Evolutionary conservation across 1,140 invertebrate species (phyloP).

Genomic region (Eurosta solidaginis): DNA sequence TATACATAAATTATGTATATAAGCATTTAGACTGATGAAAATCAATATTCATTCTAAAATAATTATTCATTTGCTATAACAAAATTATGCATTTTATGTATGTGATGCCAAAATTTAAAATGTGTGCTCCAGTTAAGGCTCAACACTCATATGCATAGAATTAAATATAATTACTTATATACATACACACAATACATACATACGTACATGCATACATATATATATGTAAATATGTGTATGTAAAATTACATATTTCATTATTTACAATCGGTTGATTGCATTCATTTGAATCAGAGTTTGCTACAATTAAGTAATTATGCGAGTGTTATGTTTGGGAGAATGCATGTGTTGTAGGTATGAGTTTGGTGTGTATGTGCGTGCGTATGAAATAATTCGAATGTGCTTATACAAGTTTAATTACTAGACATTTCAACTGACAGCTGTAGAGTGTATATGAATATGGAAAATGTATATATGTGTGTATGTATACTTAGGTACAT

Average conservation of each 20-base stretch:
- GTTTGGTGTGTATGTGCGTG: not conserved
- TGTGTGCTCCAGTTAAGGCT: not conserved
- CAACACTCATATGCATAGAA: too few species aligned
- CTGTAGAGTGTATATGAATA: not conserved
- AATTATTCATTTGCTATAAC: not conserved
- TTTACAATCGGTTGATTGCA: slow-evolving; percentile 15
- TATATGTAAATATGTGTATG: not conserved
- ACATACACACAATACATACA: not conserved
- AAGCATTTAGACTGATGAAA: not conserved
- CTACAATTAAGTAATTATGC: not conserved
- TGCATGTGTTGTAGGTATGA: not conserved
- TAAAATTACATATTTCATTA: slow-evolving; percentile 12
- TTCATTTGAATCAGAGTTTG: slow-evolving; percentile 5
- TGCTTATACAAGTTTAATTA: slow-evolving; percentile 5
- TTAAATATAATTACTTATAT: too few species aligned
- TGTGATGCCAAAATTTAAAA: not conserved
- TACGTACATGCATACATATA: not conserved
- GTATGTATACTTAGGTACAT: not conserved
- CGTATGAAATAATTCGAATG: not conserved
- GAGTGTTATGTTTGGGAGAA: not conserved
- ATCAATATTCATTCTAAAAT: slow-evolving; percentile 28
- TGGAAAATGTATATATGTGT: not conserved
- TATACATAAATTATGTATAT: not conserved
- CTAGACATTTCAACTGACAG: slow-evolving; percentile 3
- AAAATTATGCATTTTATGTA: slow-evolving; percentile 7